These are phyloP conservation scores for Epinephelus coioides DNA, from an alignment of 2,797 vertebrate species.

Conservation along the genomic window DNA sequence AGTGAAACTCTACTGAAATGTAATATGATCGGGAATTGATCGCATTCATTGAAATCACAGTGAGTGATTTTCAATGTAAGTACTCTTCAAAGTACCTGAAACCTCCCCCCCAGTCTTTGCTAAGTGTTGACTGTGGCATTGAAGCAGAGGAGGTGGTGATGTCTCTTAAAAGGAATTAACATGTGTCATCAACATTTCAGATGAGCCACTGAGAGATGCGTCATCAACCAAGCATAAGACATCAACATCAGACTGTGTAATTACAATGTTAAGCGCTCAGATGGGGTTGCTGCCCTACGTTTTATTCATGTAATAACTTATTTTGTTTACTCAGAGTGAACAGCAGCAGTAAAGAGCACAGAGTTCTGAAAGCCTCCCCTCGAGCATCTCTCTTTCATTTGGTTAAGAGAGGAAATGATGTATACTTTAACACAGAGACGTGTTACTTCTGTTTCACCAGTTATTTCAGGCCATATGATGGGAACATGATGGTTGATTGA, in stretches of 20 bases:
- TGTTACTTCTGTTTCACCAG: constrained; percentile 27
- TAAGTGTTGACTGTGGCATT: constrained; percentile 12
- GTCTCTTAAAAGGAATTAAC: constrained; percentile 25
- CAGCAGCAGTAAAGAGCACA: background rate
- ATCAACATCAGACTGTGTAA: background rate
- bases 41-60: no score
- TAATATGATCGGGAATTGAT: no score
- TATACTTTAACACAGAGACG: constrained; percentile 26
- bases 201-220: constrained; percentile 21
- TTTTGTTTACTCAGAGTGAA: background rate
- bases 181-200: constrained; percentile 4
- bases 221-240: constrained; percentile 26
- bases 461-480: constrained; percentile 26
- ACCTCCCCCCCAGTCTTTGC: background rate
- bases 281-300: background rate
- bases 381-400: background rate
- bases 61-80: background rate
- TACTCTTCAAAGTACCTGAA: constrained; percentile 13
- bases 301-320: background rate
- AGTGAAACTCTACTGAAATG: no score
- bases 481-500: constrained; percentile 18
- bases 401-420: constrained; percentile 45
- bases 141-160: constrained; percentile 7
- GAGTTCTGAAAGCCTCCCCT: background rate
- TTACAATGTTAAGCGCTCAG: background rate